Base-by-base conservation (phyloP, 2,888 invertebrate species). In the Hyles lineata region DNA sequence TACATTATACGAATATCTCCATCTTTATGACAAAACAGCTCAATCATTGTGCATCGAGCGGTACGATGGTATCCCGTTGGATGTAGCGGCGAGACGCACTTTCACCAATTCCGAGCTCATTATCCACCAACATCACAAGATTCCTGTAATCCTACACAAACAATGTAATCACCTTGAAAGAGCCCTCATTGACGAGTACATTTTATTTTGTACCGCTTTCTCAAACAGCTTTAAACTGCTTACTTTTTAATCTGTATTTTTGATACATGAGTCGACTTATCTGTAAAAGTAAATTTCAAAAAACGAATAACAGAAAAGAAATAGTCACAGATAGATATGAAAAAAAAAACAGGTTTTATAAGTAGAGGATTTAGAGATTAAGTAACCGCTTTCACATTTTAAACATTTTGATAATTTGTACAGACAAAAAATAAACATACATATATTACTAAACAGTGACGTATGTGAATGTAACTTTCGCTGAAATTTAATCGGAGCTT, bases 61-160 rank as follows among this genome's bases (percentile, higher is more conserved):
- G 67, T 50, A 50, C 21, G 55, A 55, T 6, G 50, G 7, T 21
- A 67, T 50, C 50, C 67, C 17, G 32, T 17, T 21, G 23, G 67
- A 17, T 50, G 50, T 50, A 67, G 67, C 15, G 43, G 43, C 17
- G 23, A 50, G 50, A 50, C 17, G 67, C 43, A 23, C 67, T 67
- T 67, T 67, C 67, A 67, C 50, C 43, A 67, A 67, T 67, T 67
- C 23, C 43, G n/a, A 55, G 19, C 21, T 43, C 63, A 63, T 21
- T 63, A 63, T 35, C 35, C 21, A 9, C 50, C 55, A 55, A 17
- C 55, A 55, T 55, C 55, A n/a, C 55, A n/a, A 55, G 55, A 55
- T 55, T 55, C 55, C 55, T 55, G 17, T 55, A 55, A 55, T 55
- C 55, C 55, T 55, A n/a, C 17, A 55, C 55, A 55, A 55, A 55